Conservation (phyloP, 2,797 vertebrate genomes). For the Pteronotus mesoamericanus region DNA sequence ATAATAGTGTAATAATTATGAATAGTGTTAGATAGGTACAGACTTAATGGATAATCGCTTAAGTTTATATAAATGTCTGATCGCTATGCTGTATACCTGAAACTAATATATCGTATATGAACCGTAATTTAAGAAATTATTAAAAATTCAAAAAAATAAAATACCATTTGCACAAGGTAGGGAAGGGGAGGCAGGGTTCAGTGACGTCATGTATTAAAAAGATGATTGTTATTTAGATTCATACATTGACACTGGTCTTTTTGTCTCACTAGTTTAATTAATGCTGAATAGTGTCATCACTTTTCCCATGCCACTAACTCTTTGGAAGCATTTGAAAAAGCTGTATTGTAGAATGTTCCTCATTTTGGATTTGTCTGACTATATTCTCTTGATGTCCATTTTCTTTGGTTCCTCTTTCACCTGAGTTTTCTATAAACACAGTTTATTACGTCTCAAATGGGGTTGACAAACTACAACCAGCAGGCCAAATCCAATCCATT, state of each 20-base stretch:
- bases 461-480: not conserved
- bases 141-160: not conserved
- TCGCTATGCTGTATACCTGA: not conserved
- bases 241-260: not conserved
- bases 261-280: slow-evolving; percentile 5
- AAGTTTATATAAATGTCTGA: not conserved
- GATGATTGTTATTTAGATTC: not conserved
- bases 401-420: not conserved
- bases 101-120: not conserved
- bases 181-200: not conserved
- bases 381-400: not conserved
- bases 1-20: not conserved
- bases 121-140: not conserved
- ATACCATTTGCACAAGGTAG: not conserved
- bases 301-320: not conserved
- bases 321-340: not conserved
- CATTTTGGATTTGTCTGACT: not conserved
- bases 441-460: not conserved
- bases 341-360: not conserved
- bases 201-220: not conserved
- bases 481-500: not conserved
- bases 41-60: not conserved
- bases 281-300: not conserved
- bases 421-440: not conserved
- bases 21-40: not conserved